Base-by-base conservation (phyloP, 2,113 vertebrate species). In the Morone chrysops region DNA sequence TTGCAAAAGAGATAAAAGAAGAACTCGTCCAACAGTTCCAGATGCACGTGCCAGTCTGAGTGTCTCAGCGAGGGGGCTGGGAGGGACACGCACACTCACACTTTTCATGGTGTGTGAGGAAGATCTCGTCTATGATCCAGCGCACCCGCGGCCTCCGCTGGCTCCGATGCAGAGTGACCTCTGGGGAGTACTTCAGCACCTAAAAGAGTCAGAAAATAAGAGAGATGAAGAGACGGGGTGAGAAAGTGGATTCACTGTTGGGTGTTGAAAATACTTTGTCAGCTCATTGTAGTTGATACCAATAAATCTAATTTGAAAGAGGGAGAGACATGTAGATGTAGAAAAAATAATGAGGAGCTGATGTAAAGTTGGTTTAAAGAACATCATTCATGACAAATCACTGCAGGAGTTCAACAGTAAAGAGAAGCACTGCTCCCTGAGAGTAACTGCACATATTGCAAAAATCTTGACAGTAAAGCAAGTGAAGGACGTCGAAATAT, bases 81-180 rank as follows among this genome's bases (percentile, higher is more conserved):
- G 96, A 96, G 81, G 96, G 96, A 95, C 98, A 99, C 81, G 94
- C 83, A 67, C 98, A 99, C 87, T 99, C 96, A 16, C 98, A 99
- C 16, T 89, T 95, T 86, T 99, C 98, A 3, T 99, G 97, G 88
- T 99, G 98, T 22, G 96, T 96, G 92, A 99, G 92, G 66, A 97
- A 97, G 92, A 99, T 97, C 88, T 99, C 97, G 8, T 96, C 92
- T n/a, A 99, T 92, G 67, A 85, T 93, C 97, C 95, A 96, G 91
- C 60, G 92, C 6, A 95, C 87, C 85, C 68, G 95, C 40, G 90
- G 89, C 85, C 87, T 95, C 92, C 90, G 96, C 74, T 90, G 95
- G 62, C 75, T 81, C 18, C 75, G 85, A 88, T 92, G 65, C 85
- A 90, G 92, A 16, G 89, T 93, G 47, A 91, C 90, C 75, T 97